These are phyloP conservation scores for Thyatira batis DNA, from an alignment of 2,888 invertebrate species.

Conservation along the genomic window DNA sequence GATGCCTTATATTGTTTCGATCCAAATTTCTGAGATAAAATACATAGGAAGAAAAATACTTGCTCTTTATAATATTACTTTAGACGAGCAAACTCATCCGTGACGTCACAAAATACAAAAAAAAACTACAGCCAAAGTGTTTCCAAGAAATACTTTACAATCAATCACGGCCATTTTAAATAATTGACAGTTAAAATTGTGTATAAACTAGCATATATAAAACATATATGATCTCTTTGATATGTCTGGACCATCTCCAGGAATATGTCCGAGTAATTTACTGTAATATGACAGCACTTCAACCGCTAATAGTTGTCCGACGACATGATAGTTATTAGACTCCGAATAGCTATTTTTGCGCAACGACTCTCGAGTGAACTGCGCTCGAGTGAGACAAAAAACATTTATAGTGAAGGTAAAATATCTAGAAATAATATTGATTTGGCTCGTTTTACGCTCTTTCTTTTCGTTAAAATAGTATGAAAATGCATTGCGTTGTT, in stretches of 20 bases:
- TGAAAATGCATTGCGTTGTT: too few species aligned
- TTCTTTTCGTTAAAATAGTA: too few species aligned
- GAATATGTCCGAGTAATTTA: not conserved
- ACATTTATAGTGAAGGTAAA: too few species aligned
- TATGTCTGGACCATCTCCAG: not conserved
- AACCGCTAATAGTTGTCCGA: not conserved
- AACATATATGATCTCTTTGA: not conserved
- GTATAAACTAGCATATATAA: not conserved
- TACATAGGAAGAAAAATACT: too few species aligned
- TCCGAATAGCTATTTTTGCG: too few species aligned
- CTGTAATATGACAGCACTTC: not conserved
- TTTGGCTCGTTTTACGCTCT: too few species aligned
- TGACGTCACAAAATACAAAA: not conserved
- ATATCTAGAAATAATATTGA: too few species aligned
- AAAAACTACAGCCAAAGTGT: not conserved
- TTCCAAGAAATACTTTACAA: not conserved
- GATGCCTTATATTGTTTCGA: too few species aligned
- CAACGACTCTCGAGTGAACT: too few species aligned
- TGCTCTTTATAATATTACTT: not conserved
- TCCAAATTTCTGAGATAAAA: too few species aligned
- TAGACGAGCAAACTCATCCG: not conserved
- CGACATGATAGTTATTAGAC: too few species aligned
- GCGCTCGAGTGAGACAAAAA: too few species aligned
- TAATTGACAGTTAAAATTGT: not conserved
- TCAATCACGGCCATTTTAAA: not conserved